phyloP scores from a whole-genome alignment of 2,113 vertebrate genomes.

The Ageneiosus marmoratus region DNA sequence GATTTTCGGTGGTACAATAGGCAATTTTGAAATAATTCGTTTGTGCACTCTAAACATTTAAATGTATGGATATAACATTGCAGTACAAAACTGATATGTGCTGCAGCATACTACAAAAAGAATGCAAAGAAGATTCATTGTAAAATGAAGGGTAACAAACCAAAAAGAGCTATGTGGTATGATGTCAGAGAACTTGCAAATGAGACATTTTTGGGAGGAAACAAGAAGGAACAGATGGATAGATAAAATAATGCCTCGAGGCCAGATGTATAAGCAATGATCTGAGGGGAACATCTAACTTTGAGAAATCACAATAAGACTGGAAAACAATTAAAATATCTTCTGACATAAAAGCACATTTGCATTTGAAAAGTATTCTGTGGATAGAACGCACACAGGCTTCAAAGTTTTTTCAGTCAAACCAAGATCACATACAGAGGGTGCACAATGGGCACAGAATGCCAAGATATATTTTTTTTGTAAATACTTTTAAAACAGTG shows the following conservation, averaged over 20 bases:
- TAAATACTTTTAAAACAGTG: background rate
- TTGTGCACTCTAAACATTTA: background rate
- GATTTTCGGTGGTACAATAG: background rate
- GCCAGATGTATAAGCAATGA: conserved; percentile 22
- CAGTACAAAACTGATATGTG: background rate
- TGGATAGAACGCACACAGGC: background rate
- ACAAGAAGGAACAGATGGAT: conserved; percentile 20
- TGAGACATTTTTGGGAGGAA: background rate
- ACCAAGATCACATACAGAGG: conserved; percentile 1
- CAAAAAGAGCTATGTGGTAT: conserved; percentile 1
- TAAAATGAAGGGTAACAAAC: conserved; percentile 5
- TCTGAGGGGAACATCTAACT: conserved; percentile 12
- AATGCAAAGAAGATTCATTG: background rate
- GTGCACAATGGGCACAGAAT: background rate
- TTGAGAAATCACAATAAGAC: conserved; percentile 15
- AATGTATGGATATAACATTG: background rate
- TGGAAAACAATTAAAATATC: conserved; percentile 8
- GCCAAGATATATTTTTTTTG: background rate
- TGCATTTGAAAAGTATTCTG: background rate
- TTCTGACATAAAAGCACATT: background rate
- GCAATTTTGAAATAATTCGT: background rate
- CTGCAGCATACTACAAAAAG: background rate
- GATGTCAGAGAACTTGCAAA: conserved; percentile 24
- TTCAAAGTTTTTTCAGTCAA: background rate
- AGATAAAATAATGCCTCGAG: conserved; percentile 22